phyloP scores from a whole-genome alignment of 2,888 invertebrate genomes.

The Branchipolynoe longqiensis region DNA sequence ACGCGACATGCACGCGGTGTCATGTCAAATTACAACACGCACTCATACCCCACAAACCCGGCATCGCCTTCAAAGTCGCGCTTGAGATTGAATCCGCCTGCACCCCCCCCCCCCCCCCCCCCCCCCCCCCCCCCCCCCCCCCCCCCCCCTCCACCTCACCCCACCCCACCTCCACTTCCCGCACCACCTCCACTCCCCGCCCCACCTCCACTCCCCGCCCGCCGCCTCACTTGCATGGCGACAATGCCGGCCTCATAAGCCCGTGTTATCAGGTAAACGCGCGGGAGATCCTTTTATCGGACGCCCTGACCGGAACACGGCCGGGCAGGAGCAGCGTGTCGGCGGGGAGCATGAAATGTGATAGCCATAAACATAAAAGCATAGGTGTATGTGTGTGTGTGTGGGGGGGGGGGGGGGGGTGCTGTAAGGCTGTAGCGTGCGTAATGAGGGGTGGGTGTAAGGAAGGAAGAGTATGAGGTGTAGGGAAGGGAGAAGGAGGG shows the following conservation, averaged over 20 bases:
- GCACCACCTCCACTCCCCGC: neutral
- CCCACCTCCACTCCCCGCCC: neutral
- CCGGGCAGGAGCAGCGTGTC: neutral
- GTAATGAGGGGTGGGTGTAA: neutral
- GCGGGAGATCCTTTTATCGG: constrained; percentile 18
- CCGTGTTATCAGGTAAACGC: constrained; percentile 30
- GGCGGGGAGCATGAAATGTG: constrained; percentile 35
- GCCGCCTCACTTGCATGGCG: neutral
- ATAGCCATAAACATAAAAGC: constrained; percentile 21
- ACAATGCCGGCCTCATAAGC: neutral
- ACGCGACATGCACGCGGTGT: constrained; percentile 25
- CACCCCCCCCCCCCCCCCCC: too few species aligned
- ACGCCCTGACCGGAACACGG: constrained; percentile 30
- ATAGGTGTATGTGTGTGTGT: too few species aligned
- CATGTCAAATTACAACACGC: constrained; percentile 34
- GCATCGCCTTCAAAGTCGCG: neutral
- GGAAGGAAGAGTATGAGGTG: too few species aligned
- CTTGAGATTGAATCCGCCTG: neutral
- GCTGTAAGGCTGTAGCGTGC: too few species aligned
- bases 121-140: neutral
- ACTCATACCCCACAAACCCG: neutral
- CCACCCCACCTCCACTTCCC: constrained; percentile 1
- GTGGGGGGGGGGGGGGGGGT: too few species aligned
- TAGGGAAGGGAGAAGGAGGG: too few species aligned
- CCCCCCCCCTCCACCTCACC: neutral